A percentile compares a stretch with the other conserved stretches of the same genome.
phyloP scores from a whole-genome alignment of 1,140 invertebrate genomes.

The Eupristina koningsbergeri region DNA sequence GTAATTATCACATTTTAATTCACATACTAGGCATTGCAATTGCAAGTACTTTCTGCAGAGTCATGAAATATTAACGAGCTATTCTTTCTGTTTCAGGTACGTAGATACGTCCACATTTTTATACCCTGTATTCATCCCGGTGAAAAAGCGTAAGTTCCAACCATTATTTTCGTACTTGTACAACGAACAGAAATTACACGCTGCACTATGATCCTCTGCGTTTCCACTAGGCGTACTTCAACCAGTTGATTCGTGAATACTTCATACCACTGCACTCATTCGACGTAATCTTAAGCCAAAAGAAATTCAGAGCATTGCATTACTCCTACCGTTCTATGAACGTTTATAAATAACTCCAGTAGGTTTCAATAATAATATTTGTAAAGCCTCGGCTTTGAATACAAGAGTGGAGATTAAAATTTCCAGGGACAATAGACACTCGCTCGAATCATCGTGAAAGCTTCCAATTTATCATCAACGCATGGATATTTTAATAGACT shows the following conservation, averaged over 20 bases:
- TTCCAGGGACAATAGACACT: neutral
- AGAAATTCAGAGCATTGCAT: neutral
- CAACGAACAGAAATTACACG: neutral
- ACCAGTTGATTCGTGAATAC: neutral
- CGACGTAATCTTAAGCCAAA: neutral
- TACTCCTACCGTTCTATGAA: neutral
- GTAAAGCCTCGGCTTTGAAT: neutral
- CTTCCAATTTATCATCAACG: neutral
- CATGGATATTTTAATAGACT: neutral
- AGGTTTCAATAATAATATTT: neutral
- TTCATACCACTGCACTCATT: neutral
- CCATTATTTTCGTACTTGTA: neutral
- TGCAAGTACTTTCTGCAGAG: neutral
- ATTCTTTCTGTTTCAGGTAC: neutral
- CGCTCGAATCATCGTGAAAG: neutral
- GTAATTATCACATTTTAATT: constrained; percentile 1
- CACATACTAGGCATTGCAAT: neutral
- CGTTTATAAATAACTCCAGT: neutral
- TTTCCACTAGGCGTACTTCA: neutral
- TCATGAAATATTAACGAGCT: constrained; percentile 13
- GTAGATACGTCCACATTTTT: neutral
- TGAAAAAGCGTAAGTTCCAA: neutral
- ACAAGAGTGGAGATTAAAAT: neutral
- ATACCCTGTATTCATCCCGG: neutral
- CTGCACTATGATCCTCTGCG: neutral